Evolutionary conservation across 2,797 vertebrate species (phyloP).

Genomic region (Vespertilio murinus): DNA sequence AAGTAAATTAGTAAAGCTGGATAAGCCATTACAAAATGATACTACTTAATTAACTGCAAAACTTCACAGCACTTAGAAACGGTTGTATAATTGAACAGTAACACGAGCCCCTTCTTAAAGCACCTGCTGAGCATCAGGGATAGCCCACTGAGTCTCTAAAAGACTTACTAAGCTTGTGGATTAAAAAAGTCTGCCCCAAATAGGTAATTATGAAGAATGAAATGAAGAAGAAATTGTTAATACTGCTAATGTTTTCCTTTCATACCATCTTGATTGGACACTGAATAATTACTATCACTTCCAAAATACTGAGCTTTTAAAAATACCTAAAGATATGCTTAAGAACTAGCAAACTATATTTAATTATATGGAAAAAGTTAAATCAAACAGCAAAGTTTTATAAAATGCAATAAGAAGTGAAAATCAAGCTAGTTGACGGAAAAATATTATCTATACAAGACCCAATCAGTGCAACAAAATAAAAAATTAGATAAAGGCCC

Average conservation of each 20-base stretch:
- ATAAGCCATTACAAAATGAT: slow-evolving; percentile 75
- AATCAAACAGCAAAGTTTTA: neutral
- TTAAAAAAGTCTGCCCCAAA: neutral
- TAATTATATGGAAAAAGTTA: slow-evolving; percentile 34
- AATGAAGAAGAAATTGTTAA: neutral
- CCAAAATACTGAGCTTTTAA: slow-evolving; percentile 38
- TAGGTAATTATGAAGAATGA: slow-evolving; percentile 27
- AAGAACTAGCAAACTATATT: neutral
- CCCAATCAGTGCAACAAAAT: neutral
- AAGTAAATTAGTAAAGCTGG: slow-evolving; percentile 71
- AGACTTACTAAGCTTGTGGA: slow-evolving; percentile 47
- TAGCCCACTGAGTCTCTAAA: slow-evolving; percentile 44
- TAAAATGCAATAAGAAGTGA: slow-evolving; percentile 27
- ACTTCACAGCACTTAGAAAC: slow-evolving; percentile 73
- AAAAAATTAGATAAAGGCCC: neutral
- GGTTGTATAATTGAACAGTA: slow-evolving; percentile 73
- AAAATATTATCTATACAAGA: neutral
- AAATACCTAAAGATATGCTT: slow-evolving; percentile 5
- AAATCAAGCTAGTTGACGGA: neutral
- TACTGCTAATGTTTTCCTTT: neutral
- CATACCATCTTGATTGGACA: neutral
- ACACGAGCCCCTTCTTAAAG: slow-evolving; percentile 62
- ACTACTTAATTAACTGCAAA: slow-evolving; percentile 75
- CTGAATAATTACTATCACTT: neutral
- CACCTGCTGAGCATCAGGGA: slow-evolving; percentile 59